phyloP scores from a whole-genome alignment of 2,113 vertebrate genomes.

The Anoura caudifer region DNA sequence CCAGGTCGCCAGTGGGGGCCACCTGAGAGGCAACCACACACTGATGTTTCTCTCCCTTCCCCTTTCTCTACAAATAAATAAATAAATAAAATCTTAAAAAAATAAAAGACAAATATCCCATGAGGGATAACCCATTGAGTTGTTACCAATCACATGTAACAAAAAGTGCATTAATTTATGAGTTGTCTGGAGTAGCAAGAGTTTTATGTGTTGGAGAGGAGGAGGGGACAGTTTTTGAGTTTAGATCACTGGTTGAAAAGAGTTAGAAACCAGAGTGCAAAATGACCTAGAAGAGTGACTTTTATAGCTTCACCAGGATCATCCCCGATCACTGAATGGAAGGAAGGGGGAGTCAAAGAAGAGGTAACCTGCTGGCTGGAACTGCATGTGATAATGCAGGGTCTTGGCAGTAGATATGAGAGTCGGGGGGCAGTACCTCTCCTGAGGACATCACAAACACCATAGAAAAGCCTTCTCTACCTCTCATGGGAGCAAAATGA shows the following conservation, averaged over 20 bases:
- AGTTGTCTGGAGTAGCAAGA: neutral
- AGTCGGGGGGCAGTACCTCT: neutral
- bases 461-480: neutral
- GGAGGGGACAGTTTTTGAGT: neutral
- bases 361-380: neutral
- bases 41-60: too few relatives aligned
- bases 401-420: neutral
- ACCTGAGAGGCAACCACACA: too few relatives aligned
- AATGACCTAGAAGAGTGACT: neutral
- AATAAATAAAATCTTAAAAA: too few relatives aligned
- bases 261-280: neutral
- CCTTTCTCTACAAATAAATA: too few relatives aligned
- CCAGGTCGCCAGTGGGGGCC: too few relatives aligned
- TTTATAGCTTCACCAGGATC: neutral
- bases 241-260: neutral
- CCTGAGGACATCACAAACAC: neutral
- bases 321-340: neutral
- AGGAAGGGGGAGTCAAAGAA: neutral
- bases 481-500: neutral
- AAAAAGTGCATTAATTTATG: neutral
- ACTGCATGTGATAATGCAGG: neutral
- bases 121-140: neutral
- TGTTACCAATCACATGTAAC: neutral
- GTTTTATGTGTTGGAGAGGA: neutral
- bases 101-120: conserved; percentile 1